Conservation (phyloP, 1,140 invertebrate species). For the Camponotus floridanus region DNA sequence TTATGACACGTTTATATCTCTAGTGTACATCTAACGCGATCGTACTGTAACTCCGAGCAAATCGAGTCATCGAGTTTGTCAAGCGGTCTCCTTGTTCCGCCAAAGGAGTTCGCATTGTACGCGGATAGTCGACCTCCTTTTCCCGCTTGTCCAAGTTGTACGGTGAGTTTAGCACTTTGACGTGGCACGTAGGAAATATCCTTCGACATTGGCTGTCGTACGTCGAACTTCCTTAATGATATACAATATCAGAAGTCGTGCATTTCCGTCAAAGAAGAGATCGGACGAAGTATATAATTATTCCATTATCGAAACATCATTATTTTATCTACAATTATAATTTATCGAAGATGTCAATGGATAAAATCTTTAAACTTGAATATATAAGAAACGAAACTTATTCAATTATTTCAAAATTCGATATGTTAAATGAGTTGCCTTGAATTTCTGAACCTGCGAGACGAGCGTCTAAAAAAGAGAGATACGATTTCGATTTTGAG, state of each 20-base stretch:
- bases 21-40: constrained; percentile 56
- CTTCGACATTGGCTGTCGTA: constrained; percentile 45
- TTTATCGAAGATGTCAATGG: background rate
- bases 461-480: background rate
- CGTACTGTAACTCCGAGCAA: constrained; percentile 58
- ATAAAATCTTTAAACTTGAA: background rate
- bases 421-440: background rate
- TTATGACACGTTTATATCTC: background rate
- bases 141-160: constrained; percentile 39
- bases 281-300: background rate
- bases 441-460: background rate
- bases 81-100: constrained; percentile 60
- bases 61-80: constrained; percentile 69
- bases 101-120: constrained; percentile 16
- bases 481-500: background rate
- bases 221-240: background rate
- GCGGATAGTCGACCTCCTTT: constrained; percentile 43
- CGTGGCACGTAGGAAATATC: constrained; percentile 54
- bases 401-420: background rate
- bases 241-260: constrained; percentile 7
- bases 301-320: background rate
- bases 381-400: no score
- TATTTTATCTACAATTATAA: background rate
- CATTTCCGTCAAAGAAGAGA: background rate
- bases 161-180: constrained; percentile 59